phyloP scores from a whole-genome alignment of 2,888 invertebrate genomes.

The Lycocerus yunnanus region DNA sequence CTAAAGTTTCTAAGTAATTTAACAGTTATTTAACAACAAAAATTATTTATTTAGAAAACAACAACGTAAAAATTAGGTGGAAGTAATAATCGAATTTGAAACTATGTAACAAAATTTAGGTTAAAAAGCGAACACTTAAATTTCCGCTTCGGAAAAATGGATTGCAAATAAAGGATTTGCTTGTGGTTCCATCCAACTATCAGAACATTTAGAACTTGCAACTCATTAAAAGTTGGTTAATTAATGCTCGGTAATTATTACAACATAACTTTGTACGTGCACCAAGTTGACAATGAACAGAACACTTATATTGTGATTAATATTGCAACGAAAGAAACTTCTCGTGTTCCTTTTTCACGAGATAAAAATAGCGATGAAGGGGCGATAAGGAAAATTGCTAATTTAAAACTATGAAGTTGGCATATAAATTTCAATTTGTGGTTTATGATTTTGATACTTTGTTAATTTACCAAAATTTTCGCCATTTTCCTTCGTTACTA shows the following conservation, averaged over 20 bases:
- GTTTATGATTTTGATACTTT: slow-evolving; percentile 3
- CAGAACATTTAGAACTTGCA: background rate
- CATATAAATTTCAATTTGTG: slow-evolving; percentile 6
- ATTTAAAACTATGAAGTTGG: slow-evolving; percentile 10
- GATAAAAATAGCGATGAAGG: slow-evolving; percentile 2
- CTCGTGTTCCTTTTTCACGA: background rate
- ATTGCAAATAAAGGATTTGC: background rate
- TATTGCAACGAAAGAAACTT: background rate
- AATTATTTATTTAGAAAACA: background rate
- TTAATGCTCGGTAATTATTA: background rate
- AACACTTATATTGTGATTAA: background rate
- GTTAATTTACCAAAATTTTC: slow-evolving; percentile 3
- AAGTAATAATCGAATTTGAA: background rate
- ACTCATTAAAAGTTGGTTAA: background rate
- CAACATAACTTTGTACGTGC: background rate
- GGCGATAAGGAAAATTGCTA: slow-evolving; percentile 9
- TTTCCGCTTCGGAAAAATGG: background rate
- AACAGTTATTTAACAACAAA: background rate
- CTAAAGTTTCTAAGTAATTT: background rate
- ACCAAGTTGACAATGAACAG: background rate
- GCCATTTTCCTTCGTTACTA: background rate
- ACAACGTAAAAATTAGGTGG: background rate
- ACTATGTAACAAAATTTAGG: background rate
- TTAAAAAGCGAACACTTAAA: background rate
- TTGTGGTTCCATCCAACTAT: background rate